A percentile compares a stretch with the other conserved stretches of the same genome.
These are phyloP conservation scores for Frankliniella fusca DNA, from an alignment of 2,888 invertebrate species.

Conservation along the genomic window DNA sequence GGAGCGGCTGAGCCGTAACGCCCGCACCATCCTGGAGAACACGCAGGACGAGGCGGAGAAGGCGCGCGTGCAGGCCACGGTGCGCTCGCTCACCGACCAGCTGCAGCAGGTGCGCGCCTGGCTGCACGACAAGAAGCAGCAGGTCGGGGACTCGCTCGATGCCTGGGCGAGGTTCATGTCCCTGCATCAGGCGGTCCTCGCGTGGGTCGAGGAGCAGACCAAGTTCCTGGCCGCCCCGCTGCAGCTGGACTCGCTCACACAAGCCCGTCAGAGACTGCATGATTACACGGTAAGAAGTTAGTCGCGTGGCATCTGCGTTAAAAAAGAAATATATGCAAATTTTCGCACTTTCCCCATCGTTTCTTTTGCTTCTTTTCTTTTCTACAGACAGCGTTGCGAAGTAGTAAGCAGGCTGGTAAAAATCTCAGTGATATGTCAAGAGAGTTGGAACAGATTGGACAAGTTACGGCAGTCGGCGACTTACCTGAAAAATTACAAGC, in stretches of 20 bases:
- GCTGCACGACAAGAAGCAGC: slow-evolving; percentile 77
- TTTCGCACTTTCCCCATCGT: not conserved
- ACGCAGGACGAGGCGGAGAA: slow-evolving; percentile 74
- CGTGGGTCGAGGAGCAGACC: slow-evolving; percentile 79
- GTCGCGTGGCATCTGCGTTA: not conserved
- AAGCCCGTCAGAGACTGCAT: slow-evolving; percentile 78
- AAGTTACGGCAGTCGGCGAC: slow-evolving; percentile 78
- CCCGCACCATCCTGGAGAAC: slow-evolving; percentile 72
- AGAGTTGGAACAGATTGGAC: slow-evolving; percentile 78
- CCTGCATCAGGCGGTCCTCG: slow-evolving; percentile 73
- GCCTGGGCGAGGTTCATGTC: slow-evolving; percentile 83
- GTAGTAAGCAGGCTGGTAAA: slow-evolving; percentile 81
- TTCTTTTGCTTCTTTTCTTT: slow-evolving; percentile 8
- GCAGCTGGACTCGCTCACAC: slow-evolving; percentile 70
- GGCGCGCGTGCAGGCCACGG: slow-evolving; percentile 67
- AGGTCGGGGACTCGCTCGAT: slow-evolving; percentile 80
- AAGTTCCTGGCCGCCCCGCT: slow-evolving; percentile 74
- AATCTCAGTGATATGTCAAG: slow-evolving; percentile 88
- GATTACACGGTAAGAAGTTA: slow-evolving; percentile 69
- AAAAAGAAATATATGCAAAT: not conserved
- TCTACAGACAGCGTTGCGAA: slow-evolving; percentile 75
- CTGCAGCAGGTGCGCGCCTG: slow-evolving; percentile 70
- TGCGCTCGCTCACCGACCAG: slow-evolving; percentile 72
- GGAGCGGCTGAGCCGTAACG: slow-evolving; percentile 73
- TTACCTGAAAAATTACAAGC: slow-evolving; percentile 79